Evolutionary conservation across 2,797 vertebrate genomes (phyloP).

Genomic region (Pseudopleuronectes americanus): DNA sequence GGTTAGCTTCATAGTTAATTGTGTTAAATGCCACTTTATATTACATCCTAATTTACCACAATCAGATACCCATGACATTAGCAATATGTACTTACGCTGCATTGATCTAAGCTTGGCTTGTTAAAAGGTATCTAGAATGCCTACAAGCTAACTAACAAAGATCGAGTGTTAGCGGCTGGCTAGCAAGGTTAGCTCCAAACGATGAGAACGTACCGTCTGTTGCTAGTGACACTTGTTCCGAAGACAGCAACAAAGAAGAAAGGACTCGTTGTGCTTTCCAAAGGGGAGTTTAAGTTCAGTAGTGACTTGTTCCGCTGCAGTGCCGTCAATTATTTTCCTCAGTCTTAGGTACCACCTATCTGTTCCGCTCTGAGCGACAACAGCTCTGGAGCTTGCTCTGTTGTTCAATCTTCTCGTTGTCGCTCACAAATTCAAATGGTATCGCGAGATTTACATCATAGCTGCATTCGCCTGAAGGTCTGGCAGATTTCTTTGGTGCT

Average conservation of each 20-base stretch:
- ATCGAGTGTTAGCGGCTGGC: conserved; percentile 63
- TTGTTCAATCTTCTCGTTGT: conserved; percentile 71
- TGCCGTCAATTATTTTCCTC: conserved; percentile 44
- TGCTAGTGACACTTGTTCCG: conserved; percentile 64
- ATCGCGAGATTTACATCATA: conserved; percentile 77
- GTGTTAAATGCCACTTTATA: conserved; percentile 31
- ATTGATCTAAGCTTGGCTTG: conserved; percentile 7
- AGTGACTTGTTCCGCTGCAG: conserved; percentile 2
- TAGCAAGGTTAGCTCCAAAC: conserved; percentile 68
- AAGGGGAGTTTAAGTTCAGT: background rate
- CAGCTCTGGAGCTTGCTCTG: conserved; percentile 60
- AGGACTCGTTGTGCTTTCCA: conserved; percentile 8
- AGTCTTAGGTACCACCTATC: conserved; percentile 71
- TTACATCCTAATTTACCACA: background rate
- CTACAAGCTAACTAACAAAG: conserved; percentile 50
- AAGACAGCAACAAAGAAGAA: conserved; percentile 26
- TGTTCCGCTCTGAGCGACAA: conserved; percentile 63
- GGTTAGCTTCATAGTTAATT: conserved; percentile 22
- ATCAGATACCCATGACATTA: background rate
- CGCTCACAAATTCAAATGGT: conserved; percentile 71
- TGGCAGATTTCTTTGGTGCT: too few relatives aligned
- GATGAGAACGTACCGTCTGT: conserved; percentile 78
- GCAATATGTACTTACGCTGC: background rate
- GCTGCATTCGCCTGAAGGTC: too few relatives aligned
- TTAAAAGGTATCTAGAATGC: conserved; percentile 26